Conservation (phyloP, 92 coral and sea anemone genomes). For the Porites evermanni region DNA sequence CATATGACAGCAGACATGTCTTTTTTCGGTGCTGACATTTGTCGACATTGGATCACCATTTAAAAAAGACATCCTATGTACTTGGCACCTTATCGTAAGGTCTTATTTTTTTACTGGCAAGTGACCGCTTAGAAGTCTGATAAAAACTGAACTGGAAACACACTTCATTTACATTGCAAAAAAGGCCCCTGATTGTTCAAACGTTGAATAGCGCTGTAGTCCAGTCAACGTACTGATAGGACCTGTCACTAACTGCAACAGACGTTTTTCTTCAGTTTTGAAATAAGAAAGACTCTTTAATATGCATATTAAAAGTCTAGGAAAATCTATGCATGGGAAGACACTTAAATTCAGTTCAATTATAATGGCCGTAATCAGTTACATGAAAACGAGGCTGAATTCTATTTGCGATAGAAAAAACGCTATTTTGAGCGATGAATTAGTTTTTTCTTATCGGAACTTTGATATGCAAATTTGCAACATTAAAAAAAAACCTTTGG, state of each 20-base stretch:
- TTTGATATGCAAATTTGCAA: not conserved
- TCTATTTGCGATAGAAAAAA: not conserved
- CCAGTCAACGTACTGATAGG: conserved; percentile 24
- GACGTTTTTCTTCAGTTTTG: not conserved
- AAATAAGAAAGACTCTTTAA: not conserved
- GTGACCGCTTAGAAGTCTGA: no score
- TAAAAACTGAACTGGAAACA: no score
- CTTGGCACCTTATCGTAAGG: no score
- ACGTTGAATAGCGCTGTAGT: not conserved
- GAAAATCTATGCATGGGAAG: conserved; percentile 32
- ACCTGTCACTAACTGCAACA: not conserved
- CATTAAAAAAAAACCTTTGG: not conserved
- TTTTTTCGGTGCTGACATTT: no score
- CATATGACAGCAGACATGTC: no score
- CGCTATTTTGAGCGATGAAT: not conserved
- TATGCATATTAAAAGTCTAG: conserved; percentile 16
- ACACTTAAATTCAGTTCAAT: not conserved
- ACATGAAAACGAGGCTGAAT: conserved; percentile 3
- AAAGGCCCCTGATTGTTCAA: no score
- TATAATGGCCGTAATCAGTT: not conserved
- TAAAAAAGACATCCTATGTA: no score
- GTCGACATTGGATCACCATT: no score
- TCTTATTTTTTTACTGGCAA: no score
- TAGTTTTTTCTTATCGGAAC: not conserved
- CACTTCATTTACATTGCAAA: no score